A percentile compares a stretch with the other conserved stretches of the same genome.
phyloP scores from a whole-genome alignment of 2,113 vertebrate species.

The Danio rerio region DNA sequence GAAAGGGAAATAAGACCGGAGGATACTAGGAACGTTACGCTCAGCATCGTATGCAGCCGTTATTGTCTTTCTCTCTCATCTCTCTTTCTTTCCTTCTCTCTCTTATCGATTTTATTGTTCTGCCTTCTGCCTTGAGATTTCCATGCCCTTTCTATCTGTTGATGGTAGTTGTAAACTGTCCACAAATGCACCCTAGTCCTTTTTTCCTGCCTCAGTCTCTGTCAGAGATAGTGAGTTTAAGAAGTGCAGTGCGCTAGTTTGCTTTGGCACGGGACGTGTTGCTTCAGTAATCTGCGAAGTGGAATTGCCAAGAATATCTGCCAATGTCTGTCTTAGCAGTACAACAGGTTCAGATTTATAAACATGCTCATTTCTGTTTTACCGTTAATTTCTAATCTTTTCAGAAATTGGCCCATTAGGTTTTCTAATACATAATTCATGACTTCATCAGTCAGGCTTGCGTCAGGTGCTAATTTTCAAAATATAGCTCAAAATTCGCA shows the following conservation, averaged over 20 bases:
- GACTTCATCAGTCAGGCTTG: constrained; percentile 20
- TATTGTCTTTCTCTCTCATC: background rate
- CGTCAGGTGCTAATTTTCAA: background rate
- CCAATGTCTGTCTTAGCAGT: constrained; percentile 6
- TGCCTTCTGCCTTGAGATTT: constrained; percentile 17
- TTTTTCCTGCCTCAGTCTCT: background rate
- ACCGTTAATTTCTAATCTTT: constrained; percentile 25
- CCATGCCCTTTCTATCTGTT: background rate
- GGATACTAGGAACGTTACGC: background rate
- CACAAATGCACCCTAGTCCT: background rate
- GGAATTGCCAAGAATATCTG: constrained; percentile 18
- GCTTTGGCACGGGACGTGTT: constrained; percentile 21
- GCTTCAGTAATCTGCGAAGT: constrained; percentile 27
- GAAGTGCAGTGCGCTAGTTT: background rate
- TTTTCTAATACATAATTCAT: constrained; percentile 23
- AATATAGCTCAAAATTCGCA: background rate
- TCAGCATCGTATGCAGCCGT: background rate
- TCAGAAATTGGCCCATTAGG: constrained; percentile 5
- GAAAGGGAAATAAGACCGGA: constrained; percentile 18
- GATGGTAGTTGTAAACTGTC: constrained; percentile 21
- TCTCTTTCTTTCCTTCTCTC: constrained; percentile 12
- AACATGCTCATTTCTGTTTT: constrained; percentile 24
- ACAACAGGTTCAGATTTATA: constrained; percentile 13
- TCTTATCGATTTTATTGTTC: constrained; percentile 23
- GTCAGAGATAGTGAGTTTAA: background rate